These are phyloP conservation scores for Heliconius erato DNA, from an alignment of 2,888 invertebrate genomes.

Conservation along the genomic window DNA sequence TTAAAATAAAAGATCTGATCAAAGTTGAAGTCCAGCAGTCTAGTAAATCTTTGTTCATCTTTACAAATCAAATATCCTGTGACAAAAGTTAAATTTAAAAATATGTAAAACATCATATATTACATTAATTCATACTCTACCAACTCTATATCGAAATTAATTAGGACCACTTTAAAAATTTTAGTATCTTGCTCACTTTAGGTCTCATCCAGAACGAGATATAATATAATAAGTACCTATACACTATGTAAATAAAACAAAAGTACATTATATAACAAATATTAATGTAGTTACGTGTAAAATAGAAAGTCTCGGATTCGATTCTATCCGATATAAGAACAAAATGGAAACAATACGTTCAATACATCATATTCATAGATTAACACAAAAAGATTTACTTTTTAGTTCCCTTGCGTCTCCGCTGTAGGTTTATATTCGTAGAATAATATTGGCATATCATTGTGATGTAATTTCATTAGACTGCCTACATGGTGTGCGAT, in stretches of 20 bases:
- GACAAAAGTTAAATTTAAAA: too few relatives aligned
- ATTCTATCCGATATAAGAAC: not conserved
- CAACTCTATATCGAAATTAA: not conserved
- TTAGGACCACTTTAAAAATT: not conserved
- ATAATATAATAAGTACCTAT: not conserved
- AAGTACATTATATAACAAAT: not conserved
- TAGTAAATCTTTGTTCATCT: too few relatives aligned
- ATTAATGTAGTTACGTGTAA: constrained; percentile 16
- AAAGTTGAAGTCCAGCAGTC: too few relatives aligned
- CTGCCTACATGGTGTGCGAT: constrained; percentile 39
- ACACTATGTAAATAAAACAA: not conserved
- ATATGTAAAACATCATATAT: too few relatives aligned
- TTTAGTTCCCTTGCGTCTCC: constrained; percentile 29
- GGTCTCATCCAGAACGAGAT: not conserved
- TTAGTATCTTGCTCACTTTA: not conserved
- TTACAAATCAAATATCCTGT: too few relatives aligned
- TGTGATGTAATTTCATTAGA: constrained; percentile 50
- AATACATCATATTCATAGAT: constrained; percentile 1
- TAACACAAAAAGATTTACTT: constrained; percentile 15
- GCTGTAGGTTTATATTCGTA: constrained; percentile 46
- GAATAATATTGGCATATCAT: constrained; percentile 25
- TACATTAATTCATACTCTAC: not conserved
- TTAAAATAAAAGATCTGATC: too few relatives aligned
- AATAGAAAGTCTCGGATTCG: constrained; percentile 13
- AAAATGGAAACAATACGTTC: constrained; percentile 18